Evolutionary conservation across 2,113 vertebrate species (phyloP), one percentile per base, ranked within the genome.

Genomic region (Leptocoma aspasia): DNA sequence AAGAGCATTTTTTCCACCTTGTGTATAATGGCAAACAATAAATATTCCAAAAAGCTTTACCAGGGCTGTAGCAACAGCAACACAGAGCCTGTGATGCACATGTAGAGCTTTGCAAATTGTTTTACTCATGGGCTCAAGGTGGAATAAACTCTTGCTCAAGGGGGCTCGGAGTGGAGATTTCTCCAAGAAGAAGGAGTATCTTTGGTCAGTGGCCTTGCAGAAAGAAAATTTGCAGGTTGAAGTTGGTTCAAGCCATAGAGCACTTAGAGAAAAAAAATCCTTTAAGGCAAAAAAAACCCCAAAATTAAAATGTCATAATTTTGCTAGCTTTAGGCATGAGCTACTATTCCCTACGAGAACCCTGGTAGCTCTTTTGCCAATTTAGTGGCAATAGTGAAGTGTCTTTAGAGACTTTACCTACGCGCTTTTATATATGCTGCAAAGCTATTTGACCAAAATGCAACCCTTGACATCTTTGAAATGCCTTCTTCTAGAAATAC

Each of bases 251-350:
- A 41, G 10, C 26, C 21, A 15, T 21, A 35, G 15, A 82, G 12
- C 28, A 42, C 17, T 73, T 64, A 21, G 7, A 30, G 10, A 41
- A 50, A 26, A 44, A 61, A 20, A 24, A 11, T 11, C 2, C 13
- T 6, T 44, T 23, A 45, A 49, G 7, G 4, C 3, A 33, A 35
- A 13, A 31, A 27, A 7, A 8, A 9, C 2, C 0, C 6, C 6
- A 22, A 31, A 50, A 30, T 10, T 11, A 68, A 59, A 65, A n/a
- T 17, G 11, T 20, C 28, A 4, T 15, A 35, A 27, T 72, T 76
- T 76, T 53, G 1, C 37, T 87, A 23, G 15, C 44, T 85, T 83
- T 83, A 76, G 14, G 18, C 39, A 15, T 16, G 8, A 80, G 19
- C 27, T 77, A 5, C 27, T 70, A 26, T 24, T 65, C 6, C 27